Evolutionary conservation across 2,113 vertebrate genomes (phyloP).

Genomic region (Edolisoma coerulescens): DNA sequence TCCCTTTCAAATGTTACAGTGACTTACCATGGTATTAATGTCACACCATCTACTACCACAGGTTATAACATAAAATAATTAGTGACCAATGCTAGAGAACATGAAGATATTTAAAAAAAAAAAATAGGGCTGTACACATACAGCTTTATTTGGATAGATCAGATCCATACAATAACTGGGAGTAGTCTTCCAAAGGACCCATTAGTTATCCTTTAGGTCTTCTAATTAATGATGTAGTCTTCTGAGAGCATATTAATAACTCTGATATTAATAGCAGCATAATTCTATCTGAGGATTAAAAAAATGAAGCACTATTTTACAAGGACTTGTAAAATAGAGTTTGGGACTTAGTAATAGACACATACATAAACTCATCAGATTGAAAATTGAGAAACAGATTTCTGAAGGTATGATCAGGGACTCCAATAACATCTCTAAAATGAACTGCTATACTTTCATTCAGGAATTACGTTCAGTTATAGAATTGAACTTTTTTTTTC

Average conservation of each 20-base stretch:
- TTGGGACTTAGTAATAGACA: background rate
- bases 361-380: background rate
- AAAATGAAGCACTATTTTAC: background rate
- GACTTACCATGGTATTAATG: background rate
- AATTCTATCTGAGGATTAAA: background rate
- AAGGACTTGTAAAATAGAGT: background rate
- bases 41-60: background rate
- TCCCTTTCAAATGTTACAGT: background rate
- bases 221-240: conserved; percentile 32
- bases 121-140: background rate
- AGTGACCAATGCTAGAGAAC: background rate
- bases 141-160: background rate
- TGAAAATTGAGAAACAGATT: background rate
- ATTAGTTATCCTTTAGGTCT: conserved; percentile 29
- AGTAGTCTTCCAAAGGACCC: conserved; percentile 2
- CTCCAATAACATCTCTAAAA: background rate
- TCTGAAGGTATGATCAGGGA: background rate
- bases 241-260: conserved; percentile 38
- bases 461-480: background rate
- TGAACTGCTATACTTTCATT: background rate
- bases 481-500: background rate
- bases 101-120: background rate
- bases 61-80: background rate
- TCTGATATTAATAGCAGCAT: conserved; percentile 7
- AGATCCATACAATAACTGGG: background rate